phyloP scores from a whole-genome alignment of 2,888 invertebrate species.

The Ormyrus thymus region DNA sequence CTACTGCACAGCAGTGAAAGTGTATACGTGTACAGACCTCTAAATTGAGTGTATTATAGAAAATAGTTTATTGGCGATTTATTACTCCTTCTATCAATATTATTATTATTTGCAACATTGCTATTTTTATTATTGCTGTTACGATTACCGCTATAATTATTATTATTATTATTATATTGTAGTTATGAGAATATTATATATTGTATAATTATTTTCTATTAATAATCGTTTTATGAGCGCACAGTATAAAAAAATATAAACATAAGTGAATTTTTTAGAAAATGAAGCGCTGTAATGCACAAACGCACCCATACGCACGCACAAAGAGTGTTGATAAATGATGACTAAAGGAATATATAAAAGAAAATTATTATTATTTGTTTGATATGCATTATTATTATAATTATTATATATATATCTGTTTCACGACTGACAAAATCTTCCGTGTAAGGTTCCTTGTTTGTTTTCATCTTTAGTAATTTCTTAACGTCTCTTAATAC shows the following conservation, averaged over 20 bases:
- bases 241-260: conserved; percentile 47
- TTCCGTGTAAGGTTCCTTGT: conserved; percentile 46
- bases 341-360: conserved; percentile 35
- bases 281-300: conserved; percentile 52
- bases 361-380: conserved; percentile 63
- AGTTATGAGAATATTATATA: conserved; percentile 48
- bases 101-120: conserved; percentile 56
- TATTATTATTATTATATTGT: conserved; percentile 57
- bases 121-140: conserved; percentile 64
- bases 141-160: conserved; percentile 61
- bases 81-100: conserved; percentile 60
- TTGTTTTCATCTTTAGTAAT: conserved; percentile 34
- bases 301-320: conserved; percentile 44
- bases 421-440: conserved; percentile 52
- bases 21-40: conserved; percentile 62
- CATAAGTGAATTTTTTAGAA: conserved; percentile 47
- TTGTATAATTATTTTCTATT: conserved; percentile 59
- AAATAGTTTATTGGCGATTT: conserved; percentile 52
- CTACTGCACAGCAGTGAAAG: conserved; percentile 59
- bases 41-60: conserved; percentile 65
- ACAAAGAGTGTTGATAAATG: conserved; percentile 44
- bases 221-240: conserved; percentile 64
- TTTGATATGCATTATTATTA: conserved; percentile 61
- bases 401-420: conserved; percentile 41
- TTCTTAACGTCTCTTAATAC: background rate